Percentiles rank a stretch among this genome's conserved stretches.
These are phyloP conservation scores for Chelon labrosus DNA, from an alignment of 2,797 vertebrate species.

Conservation along the genomic window DNA sequence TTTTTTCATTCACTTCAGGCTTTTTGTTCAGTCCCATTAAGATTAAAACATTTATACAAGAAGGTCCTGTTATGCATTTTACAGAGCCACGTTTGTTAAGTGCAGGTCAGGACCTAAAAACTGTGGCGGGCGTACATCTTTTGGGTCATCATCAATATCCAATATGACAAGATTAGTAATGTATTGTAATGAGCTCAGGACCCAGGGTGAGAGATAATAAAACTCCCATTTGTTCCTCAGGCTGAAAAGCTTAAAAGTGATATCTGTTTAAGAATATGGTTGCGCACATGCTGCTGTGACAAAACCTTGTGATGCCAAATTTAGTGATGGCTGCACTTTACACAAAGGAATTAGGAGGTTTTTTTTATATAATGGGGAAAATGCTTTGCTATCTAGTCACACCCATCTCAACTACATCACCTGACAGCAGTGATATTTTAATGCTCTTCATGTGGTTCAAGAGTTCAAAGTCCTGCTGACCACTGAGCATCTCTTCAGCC, in stretches of 20 bases:
- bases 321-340: constrained; percentile 22
- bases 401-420: constrained; percentile 15
- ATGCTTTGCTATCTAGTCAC: constrained; percentile 5
- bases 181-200: constrained; percentile 57
- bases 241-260: constrained; percentile 44
- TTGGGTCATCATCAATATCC: constrained; percentile 48
- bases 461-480: constrained; percentile 8
- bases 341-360: constrained; percentile 22
- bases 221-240: constrained; percentile 45
- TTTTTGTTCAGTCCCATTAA: constrained; percentile 55
- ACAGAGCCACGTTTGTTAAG: constrained; percentile 45
- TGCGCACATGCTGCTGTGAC: constrained; percentile 23
- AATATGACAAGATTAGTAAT: constrained; percentile 58
- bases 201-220: constrained; percentile 51
- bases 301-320: constrained; percentile 27
- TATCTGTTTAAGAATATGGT: constrained; percentile 30
- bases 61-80: constrained; percentile 49
- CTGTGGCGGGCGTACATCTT: constrained; percentile 25
- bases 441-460: constrained; percentile 18
- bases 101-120: constrained; percentile 40
- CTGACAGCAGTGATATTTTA: constrained; percentile 8
- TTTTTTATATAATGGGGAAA: not conserved
- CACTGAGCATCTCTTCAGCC: not conserved
- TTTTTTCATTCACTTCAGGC: constrained; percentile 52
- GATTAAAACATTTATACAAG: constrained; percentile 47